Evolutionary conservation across 2,888 invertebrate species (phyloP), one percentile per base, ranked within the genome.

Genomic region (Yponomeuta cagnagella): DNA sequence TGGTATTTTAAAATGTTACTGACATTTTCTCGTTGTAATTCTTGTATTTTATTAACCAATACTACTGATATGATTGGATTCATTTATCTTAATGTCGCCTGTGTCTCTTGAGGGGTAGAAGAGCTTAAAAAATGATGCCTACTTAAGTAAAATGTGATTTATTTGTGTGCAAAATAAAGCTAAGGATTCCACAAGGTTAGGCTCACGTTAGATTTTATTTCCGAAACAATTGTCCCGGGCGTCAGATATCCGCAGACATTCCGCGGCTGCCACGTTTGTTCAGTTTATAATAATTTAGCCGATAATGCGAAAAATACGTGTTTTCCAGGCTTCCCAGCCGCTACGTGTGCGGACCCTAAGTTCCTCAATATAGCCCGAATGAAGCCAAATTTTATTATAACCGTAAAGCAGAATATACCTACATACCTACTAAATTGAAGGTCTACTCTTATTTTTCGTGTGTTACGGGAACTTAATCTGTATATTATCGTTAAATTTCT

Each of bases 301-400:
- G 87, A 87, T 90, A 90, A 90, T 90, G 89, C 83, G 89, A 90
- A 90, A 89, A 89, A 87, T 90, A 91, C 90, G 90, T 90, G 91
- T 85, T 81, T 80, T 85, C 82, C 80, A 79, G 52, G 80, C 82
- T 79, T 80, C 85, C 82, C 80, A 78, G 81, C 79, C 77, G 80
- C 23, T 84, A 88, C 88, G 88, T 84, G 87, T 87, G 86, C 83
- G 80, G 80, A 83, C 82, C 84, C 83, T 63, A 64, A 70, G 64
- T 65, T 23, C 31, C 65, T 31, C 15, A 2, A 83, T 84, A 86
- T 87, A 86, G 84, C 83, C 82, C 80, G 81, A 87, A 87, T 86
- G 84, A 85, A 82, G 82, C 80, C 75, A 82, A 87, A 87, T 23
- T 23, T 23, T 23, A 23, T 89, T 85, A 87, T 85, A 83, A 86